Evolutionary conservation across 2,113 vertebrate species (phyloP).

Genomic region (Oreocharis arfaki): DNA sequence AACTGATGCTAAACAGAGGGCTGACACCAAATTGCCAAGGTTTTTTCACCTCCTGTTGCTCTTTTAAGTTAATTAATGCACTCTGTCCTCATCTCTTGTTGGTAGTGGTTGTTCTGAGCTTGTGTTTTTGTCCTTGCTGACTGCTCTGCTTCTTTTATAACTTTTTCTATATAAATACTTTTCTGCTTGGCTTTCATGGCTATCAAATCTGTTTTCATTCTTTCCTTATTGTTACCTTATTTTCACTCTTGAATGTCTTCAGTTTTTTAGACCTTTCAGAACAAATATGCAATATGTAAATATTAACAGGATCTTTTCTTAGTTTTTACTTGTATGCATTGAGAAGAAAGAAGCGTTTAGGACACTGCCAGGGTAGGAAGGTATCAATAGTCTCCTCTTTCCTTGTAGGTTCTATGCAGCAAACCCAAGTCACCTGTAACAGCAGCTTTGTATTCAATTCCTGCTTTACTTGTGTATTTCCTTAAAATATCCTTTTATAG

Average conservation of each 20-base stretch:
- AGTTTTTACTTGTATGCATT: neutral
- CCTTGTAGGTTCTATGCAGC: neutral
- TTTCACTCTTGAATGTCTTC: neutral
- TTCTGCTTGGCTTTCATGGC: neutral
- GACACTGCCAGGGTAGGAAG: neutral
- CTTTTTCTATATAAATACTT: neutral
- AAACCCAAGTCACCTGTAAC: neutral
- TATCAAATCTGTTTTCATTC: neutral
- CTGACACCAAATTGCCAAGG: neutral
- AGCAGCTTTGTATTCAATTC: neutral
- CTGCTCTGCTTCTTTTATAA: neutral
- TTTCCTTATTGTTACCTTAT: neutral
- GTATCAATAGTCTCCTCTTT: neutral
- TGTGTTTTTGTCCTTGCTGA: neutral
- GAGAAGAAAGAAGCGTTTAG: neutral
- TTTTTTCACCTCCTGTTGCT: neutral
- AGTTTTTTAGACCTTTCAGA: neutral
- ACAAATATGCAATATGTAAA: neutral
- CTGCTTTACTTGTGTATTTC: neutral
- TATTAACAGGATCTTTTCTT: neutral
- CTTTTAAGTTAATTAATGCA: neutral
- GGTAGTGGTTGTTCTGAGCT: neutral
- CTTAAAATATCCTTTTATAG: neutral
- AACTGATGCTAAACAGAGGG: neutral
- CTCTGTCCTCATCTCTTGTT: neutral